Base-by-base conservation (phyloP, 2,888 invertebrate species). In the Drosophila stalkeri region DNA sequence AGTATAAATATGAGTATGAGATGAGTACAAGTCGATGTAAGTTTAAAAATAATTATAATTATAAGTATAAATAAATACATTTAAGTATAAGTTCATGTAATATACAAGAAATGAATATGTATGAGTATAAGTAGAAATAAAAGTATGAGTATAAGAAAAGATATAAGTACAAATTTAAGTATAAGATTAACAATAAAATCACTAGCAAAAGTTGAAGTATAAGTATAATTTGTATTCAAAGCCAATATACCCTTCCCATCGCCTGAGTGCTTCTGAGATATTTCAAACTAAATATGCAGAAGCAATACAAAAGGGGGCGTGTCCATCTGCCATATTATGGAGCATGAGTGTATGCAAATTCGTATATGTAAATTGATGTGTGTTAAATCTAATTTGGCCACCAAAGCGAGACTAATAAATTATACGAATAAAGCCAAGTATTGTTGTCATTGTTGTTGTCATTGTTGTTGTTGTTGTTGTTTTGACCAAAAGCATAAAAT, bases 401-500 rank as follows among this genome's bases (percentile, higher is more conserved):
- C 63, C 63, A 54, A 35, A 65, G 55, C 64, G 23, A 61, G 59
- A 39, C 55, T 54, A 79, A 79, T 79, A 68, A 80, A 78, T 85
- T 74, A 75, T 62, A 49, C 39, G 49, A 64, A 77, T 44, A 47
- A 69, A 63, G 59, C 46, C 61, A 80, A 75, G 51, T 46, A 44
- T 37, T 39, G 52, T 67, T 55, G 49, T 67, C 54, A 43, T 33
- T 18, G 7, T 47, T 54, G 54, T 23, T 35, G 41, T 43, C 54
- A 46, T 23, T 35, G 41, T 44, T 65, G 54, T 41, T 49, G 31
- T 27, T 49, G 31, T 33, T 51, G 51, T 16, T 44, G 55, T 64
- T 82, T 72, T 81, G 72, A 65, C 43, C 65, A 72, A 64, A 80
- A 57, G 63, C 79, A 89, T 85, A 79, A 80, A 89, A 87, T 81